Base-by-base conservation (phyloP, 2,888 invertebrate genomes). In the Clunio marinus region DNA sequence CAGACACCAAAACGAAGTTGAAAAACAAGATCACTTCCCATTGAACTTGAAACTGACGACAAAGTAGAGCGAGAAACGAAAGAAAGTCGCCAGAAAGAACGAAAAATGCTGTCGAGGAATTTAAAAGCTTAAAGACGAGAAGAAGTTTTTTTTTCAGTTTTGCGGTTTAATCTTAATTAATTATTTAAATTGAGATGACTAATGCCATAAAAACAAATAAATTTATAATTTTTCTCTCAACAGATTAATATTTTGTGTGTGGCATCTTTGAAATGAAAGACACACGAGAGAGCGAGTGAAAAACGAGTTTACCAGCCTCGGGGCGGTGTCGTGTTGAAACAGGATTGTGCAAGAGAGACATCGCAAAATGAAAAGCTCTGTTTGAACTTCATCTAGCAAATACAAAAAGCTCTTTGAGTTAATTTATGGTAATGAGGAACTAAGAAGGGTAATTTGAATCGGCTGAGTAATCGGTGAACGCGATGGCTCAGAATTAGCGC, bases 171-270 rank as follows among this genome's bases (percentile, higher is more conserved):
- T 68, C 68, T 68, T 58, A 68, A 68, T 68, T 68, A 68, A 68
- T 68, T 68, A 68, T 68, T 68, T 68, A 68, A 51, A 68, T 68
- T 58, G 58, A 58, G 58, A 68, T 68, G 68, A 68, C 68, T 68
- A 68, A 68, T 68, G 58, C 58, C 37, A 37, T 60, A 60, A 68
- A 67, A 68, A 68, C 68, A 68, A 68, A 68, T 68, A 68, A 65
- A 58, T 66, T 32, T 66, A 28, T 25, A 20, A 10, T 37, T 55
- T 32, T 27, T 66, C 57, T 41, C 41, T 10, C 41, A n/a, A 15
- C n/a, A 68, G 68, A 58, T 68, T 68, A 68, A 68, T 58, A 35
- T 60, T 32, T 60, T 68, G 58, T 68, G 68, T 68, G 68, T 68
- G 68, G 68, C 46, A 68, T 66, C 66, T 63, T 46, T 25, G 15